Evolutionary conservation across 2,113 vertebrate species (phyloP).

Genomic region (Nematolebias whitei): DNA sequence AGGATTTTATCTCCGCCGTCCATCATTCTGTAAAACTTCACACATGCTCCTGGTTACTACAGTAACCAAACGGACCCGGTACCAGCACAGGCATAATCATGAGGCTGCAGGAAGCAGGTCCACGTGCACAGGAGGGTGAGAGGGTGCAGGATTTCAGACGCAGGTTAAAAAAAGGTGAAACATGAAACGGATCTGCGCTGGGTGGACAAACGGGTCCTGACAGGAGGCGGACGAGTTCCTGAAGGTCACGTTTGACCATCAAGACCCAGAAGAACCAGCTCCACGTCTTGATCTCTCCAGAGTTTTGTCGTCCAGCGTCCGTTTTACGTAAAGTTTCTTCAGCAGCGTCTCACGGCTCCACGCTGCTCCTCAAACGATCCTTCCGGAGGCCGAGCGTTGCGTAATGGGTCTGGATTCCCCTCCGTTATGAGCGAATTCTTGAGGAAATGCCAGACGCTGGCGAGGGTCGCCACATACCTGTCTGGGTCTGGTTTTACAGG

Average conservation of each 20-base stretch:
- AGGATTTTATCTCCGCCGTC: background rate
- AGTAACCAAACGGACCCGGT: conserved; percentile 16
- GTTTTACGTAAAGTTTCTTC: no score
- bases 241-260: conserved; percentile 30
- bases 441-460: conserved; percentile 40
- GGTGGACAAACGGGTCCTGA: conserved; percentile 48
- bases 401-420: conserved; percentile 42
- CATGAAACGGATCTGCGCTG: background rate
- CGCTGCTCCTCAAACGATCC: no score
- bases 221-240: conserved; percentile 39
- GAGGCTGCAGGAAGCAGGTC: conserved; percentile 26
- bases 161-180: background rate
- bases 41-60: conserved; percentile 27
- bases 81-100: no score
- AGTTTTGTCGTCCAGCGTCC: conserved; percentile 22
- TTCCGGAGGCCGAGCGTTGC: no score
- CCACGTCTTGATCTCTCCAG: background rate
- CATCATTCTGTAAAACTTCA: background rate
- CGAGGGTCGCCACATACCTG: conserved; percentile 30
- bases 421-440: conserved; percentile 41
- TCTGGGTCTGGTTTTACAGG: conserved; percentile 6
- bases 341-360: no score
- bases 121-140: conserved; percentile 21
- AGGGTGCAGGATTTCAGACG: background rate
- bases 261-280: background rate